These are phyloP conservation scores for Lithophane semibrunnea DNA, from an alignment of 2,888 invertebrate species.

Conservation along the genomic window DNA sequence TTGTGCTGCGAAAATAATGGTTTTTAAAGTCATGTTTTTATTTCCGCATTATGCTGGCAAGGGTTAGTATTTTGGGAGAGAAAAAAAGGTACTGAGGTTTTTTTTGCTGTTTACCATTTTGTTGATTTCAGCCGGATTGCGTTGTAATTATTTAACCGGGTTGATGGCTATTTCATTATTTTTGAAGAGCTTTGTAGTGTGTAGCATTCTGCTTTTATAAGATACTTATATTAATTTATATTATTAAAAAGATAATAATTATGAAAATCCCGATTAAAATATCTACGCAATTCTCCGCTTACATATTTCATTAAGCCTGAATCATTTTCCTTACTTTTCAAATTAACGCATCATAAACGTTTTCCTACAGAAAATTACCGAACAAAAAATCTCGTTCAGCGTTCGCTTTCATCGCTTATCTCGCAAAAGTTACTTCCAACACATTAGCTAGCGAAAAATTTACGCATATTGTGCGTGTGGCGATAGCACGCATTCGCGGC, in stretches of 20 bases:
- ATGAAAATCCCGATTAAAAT: background rate
- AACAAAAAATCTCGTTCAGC: slow-evolving; percentile 78
- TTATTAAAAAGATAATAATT: no score
- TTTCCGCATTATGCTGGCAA: slow-evolving; percentile 69
- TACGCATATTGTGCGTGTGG: slow-evolving; percentile 88
- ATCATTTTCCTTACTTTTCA: slow-evolving; percentile 51
- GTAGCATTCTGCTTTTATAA: background rate
- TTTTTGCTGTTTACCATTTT: slow-evolving; percentile 38
- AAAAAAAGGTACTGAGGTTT: slow-evolving; percentile 53
- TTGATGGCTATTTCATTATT: slow-evolving; percentile 15
- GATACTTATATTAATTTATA: background rate
- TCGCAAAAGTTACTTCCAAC: slow-evolving; percentile 84
- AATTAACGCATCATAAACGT: slow-evolving; percentile 62
- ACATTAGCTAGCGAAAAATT: slow-evolving; percentile 86
- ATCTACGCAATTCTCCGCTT: background rate
- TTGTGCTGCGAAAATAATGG: slow-evolving; percentile 79
- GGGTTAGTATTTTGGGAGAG: slow-evolving; percentile 71
- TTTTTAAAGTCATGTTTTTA: slow-evolving; percentile 77
- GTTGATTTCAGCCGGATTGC: slow-evolving; percentile 21
- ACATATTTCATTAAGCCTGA: slow-evolving; percentile 8
- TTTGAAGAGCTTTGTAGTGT: background rate
- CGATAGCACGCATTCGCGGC: slow-evolving; percentile 81
- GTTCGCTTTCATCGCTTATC: slow-evolving; percentile 86
- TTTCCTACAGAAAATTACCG: slow-evolving; percentile 68
- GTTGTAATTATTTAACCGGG: slow-evolving; percentile 14